These are phyloP conservation scores for Halcyon chelicuti DNA, from an alignment of 2,797 vertebrate species.

Conservation along the genomic window DNA sequence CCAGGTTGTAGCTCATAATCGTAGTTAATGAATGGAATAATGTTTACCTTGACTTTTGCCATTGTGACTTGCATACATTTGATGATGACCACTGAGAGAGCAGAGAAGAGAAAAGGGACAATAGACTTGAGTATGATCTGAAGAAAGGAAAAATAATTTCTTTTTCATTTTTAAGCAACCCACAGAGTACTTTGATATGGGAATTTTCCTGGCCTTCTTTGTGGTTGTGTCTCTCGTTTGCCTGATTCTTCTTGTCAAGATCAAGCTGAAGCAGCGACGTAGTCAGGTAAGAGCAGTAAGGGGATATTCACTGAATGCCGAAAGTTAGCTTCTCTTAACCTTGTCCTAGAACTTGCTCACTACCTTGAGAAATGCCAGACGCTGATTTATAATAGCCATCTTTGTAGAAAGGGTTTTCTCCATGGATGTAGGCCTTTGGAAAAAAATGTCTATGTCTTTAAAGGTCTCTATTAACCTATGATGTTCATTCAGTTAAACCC, in stretches of 20 bases:
- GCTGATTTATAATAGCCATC: not conserved
- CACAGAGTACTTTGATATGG: slow-evolving; percentile 98
- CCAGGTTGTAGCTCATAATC: not conserved
- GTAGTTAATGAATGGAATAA: not conserved
- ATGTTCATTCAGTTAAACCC: not conserved
- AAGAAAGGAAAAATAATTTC: not conserved
- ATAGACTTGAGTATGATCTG: not conserved
- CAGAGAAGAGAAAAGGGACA: not conserved
- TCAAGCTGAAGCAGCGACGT: slow-evolving; percentile 96
- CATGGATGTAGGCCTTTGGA: not conserved
- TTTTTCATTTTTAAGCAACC: slow-evolving; percentile 86
- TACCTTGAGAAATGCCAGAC: not conserved
- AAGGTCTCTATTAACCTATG: not conserved
- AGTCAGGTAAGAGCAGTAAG: slow-evolving; percentile 87
- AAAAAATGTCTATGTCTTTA: not conserved
- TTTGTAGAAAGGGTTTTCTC: not conserved
- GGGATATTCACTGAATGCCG: not conserved
- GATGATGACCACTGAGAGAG: not conserved
- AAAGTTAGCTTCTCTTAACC: not conserved
- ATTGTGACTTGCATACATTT: not conserved
- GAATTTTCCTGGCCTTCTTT: slow-evolving; percentile 98
- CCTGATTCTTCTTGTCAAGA: slow-evolving; percentile 97
- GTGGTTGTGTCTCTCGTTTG: slow-evolving; percentile 97
- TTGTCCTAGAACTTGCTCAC: not conserved
- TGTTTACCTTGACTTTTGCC: not conserved